A percentile compares a stretch with the other conserved stretches of the same genome.
Evolutionary conservation across 2,113 vertebrate species (phyloP).

Genomic region (Heterotilapia buettikoferi): DNA sequence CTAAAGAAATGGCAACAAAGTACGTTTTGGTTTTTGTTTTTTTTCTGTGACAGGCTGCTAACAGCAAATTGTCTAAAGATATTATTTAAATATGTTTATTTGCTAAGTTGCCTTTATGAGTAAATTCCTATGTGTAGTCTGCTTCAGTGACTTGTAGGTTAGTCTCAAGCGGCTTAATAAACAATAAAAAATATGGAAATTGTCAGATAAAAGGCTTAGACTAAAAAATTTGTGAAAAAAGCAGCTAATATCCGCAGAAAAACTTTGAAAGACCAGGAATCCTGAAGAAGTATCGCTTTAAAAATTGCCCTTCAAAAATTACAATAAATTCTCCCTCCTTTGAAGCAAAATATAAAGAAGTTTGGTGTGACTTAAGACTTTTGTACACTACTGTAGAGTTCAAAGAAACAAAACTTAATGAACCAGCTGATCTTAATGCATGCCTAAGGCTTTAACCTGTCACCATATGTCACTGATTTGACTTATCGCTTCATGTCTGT

Average conservation of each 20-base stretch:
- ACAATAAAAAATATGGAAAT: background rate
- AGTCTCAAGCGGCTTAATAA: background rate
- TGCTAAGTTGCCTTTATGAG: background rate
- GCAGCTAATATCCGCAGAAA: background rate
- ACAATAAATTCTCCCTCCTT: background rate
- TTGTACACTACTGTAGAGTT: background rate
- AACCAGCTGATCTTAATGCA: background rate
- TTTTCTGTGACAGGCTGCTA: background rate
- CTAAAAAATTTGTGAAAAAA: background rate
- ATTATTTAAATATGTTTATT: background rate
- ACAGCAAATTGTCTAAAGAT: background rate
- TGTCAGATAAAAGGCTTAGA: background rate
- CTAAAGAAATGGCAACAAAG: background rate
- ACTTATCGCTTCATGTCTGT: background rate
- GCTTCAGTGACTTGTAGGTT: background rate
- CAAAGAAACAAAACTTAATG: background rate
- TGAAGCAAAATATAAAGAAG: background rate
- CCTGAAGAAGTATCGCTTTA: background rate
- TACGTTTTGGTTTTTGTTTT: fast-evolving
- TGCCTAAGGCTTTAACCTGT: background rate
- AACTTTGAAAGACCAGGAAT: background rate
- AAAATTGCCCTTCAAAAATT: background rate
- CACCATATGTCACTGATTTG: background rate
- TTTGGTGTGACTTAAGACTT: background rate
- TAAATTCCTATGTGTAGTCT: background rate